Base-by-base conservation (phyloP, 1,140 invertebrate species). In the Schlechtendalia chinensis region DNA sequence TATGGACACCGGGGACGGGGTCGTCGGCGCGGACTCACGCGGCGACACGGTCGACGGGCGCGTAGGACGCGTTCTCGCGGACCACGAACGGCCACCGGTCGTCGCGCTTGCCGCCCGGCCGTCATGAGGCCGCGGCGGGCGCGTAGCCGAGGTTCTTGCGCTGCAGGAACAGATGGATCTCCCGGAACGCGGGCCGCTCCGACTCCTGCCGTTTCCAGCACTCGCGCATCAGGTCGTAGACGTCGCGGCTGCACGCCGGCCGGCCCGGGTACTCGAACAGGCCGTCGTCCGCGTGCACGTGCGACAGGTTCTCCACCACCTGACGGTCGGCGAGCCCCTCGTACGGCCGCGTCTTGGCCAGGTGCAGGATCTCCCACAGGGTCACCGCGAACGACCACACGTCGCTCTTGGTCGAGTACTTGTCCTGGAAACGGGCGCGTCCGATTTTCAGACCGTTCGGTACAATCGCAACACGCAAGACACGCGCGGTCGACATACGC, bases 151-250 rank as follows among this genome's bases (percentile, higher is more conserved):
- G 88, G 84, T 93, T 93, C 85, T 95, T 95, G 72, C 94, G 86
- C 84, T 95, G 93, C 17, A 97, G 87, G 86, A 96, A 96, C 77
- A 94, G 89, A 84, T 94, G 93, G 79, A 96, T 93, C 86, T 96
- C 94, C 56, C 90, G 88, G 87, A 97, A 97, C 47, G 91, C 91
- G 0, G 95, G 95, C 67, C 95, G 86, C 53, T 93, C 91, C 47
- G 87, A 86, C 65, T 93, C 92, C 82, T 93, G 90, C 14, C 92
- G 87, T 81, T 93, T 90, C 95, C 95, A 98, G 85, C 95, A 97
- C 84, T 95, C 94, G 50, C 90, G 86, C 93, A 97, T 96, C 58
- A 96, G 86, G 84, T 96, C 94, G 87, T 94, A 95, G 61, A 96
- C 89, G 85, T 95, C 94, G 83, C 93, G 91, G 5, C 94, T 93